Conservation (phyloP, 2,113 vertebrate genomes). For the Paraplagusia blochii region DNA sequence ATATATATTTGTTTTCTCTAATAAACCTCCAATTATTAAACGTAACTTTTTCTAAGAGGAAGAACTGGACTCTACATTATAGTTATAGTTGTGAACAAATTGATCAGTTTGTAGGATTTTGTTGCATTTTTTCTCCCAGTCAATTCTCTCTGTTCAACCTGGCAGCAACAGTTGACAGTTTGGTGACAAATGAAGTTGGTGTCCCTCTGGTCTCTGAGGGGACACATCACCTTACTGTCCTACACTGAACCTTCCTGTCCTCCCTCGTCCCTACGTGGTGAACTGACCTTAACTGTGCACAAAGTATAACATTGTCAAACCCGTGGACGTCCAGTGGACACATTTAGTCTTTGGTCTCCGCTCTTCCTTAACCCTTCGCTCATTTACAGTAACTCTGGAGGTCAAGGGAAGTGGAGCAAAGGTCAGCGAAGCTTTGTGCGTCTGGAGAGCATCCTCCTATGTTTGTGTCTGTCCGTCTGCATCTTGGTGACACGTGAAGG, state of each 20-base stretch:
- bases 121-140: background rate
- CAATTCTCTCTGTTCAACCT: conserved; percentile 8
- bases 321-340: conserved; percentile 2
- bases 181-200: conserved; percentile 32
- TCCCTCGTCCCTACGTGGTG: conserved; percentile 12
- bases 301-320: conserved; percentile 11
- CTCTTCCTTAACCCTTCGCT: background rate
- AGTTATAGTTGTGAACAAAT: no score
- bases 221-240: conserved; percentile 17
- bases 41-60: no score
- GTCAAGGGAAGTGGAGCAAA: conserved; percentile 46
- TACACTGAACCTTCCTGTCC: conserved; percentile 12
- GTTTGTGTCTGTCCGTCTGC: conserved; percentile 19
- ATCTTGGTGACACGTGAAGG: conserved; percentile 11
- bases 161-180: no score
- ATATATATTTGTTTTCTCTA: no score
- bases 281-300: conserved; percentile 10
- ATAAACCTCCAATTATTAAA: no score
- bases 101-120: background rate
- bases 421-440: conserved; percentile 36
- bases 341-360: conserved; percentile 1
- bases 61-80: no score
- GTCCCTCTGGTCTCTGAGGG: conserved; percentile 1
- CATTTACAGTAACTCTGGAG: conserved; percentile 27
- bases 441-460: conserved; percentile 16